Evolutionary conservation across 35 echinoderm and acorn worm genomes (phyloP), one percentile per base, ranked within the genome.

Genomic region (Patiria miniata): DNA sequence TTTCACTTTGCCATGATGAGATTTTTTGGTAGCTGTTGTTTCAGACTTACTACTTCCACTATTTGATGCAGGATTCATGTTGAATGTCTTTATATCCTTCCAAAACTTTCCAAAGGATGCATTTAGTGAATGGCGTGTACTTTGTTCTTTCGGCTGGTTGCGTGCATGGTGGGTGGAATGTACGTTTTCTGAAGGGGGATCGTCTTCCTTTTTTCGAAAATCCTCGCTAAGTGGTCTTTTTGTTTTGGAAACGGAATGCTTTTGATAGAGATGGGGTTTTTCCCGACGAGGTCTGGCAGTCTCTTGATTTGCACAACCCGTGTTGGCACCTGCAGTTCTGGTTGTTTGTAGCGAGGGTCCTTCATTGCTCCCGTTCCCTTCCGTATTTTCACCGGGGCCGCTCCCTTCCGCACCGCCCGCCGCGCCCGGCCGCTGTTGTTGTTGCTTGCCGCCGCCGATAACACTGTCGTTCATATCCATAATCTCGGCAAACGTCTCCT

Each of bases 401-500:
- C 12, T 12, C 42, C 12, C 42, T 12, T 47, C 42, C 4, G 4
- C 4, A 12, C 42, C 4, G 42, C 61, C 17, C 61, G n/a, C 61
- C 17, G 78, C 23, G 38, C 39, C 16, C 55, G 39, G 40, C 39
- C 6, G 40, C 21, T 36, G 51, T 28, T 39, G 33, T 61, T 38
- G 77, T 39, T 18, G 83, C 7, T 5, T 47, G n/a, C 68, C 26
- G 59, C 28, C 16, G 30, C 15, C 18, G 28, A 3, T 17, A 73
- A 78, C 15, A 18, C n/a, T 52, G 47, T 92, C 76, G 52, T 87
- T 61, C 7, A 91, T n/a, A n/a, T n/a, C 93, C 54, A 91, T 84
- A 51, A 95, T 88, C 30, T 91, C 93, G 7, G 91, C 56, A 61
- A 97, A 86, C 21, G 87, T 90, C 61, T 83, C 36, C 51, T 97